Evolutionary conservation across 2,113 vertebrate genomes (phyloP), one percentile per base, ranked within the genome.

Genomic region (Chroicocephalus ridibundus): DNA sequence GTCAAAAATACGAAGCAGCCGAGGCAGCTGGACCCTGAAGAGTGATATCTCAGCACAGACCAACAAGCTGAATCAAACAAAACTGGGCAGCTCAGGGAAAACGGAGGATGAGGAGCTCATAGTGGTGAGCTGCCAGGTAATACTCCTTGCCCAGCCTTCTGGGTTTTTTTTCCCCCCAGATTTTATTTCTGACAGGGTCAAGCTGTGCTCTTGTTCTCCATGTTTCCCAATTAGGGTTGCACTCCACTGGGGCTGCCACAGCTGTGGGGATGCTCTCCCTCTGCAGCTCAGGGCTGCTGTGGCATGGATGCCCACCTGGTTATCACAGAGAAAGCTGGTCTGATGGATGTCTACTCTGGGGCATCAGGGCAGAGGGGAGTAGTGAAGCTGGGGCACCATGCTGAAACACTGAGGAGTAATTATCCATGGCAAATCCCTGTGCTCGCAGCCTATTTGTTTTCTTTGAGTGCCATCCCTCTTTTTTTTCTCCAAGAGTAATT

Each of bases 111-210:
- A 98, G 44, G 98, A 98, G 47, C 96, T 98, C 88, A 98, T 99
- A 87, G 96, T 97, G 87, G 98, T 99, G 88, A 97, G 96, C 95
- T 98, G 98, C 91, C 98, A 99, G 98, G 98, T 99, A 97, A 97
- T 11, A 20, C 58, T 86, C 47, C 52, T 27, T 96, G 34, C 71
- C n/a, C 17, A 91, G 19, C 9, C 42, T 88, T 55, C 26, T 32
- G 58, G 6, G 2, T 0, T 24, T 19, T 22, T 13, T 0, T 1
- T 0, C 15, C 19, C 32, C 19, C 8, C 3, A 15, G 7, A 15
- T 71, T 32, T 84, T 47, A 24, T 58, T 86, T 80, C 57, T 54
- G 21, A 27, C 57, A 40, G 27, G 44, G n/a, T 62, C 71, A 25
- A 42, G 18, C 24, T 24, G 20, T 34, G 26, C 40, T 65, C 31